Evolutionary conservation across 2,888 invertebrate genomes (phyloP), one percentile per base, ranked within the genome.

Genomic region (Dynastes maya): DNA sequence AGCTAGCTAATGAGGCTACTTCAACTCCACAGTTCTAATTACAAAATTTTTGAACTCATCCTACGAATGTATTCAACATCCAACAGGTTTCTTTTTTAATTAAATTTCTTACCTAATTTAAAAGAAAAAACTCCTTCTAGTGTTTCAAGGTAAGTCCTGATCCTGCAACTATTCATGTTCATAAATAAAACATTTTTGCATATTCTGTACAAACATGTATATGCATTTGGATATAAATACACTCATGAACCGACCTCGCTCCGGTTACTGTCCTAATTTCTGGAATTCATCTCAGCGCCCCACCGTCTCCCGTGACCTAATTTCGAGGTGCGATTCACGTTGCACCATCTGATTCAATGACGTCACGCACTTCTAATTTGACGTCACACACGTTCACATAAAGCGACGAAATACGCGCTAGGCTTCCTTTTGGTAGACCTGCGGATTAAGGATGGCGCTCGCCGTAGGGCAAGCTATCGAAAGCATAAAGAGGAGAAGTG

Each of bases 181-280:
- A 45, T 45, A 45, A 9, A 45, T 45, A 11, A 45, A 45, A 45
- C 11, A 45, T 45, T 6, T 45, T 45, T 45, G 45, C 45, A 45
- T 45, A 45, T 45, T 45, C 45, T 11, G 29, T 65, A 65, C 53
- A 32, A 13, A 65, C 53, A 65, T 22, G 32, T 37, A 3, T 16
- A 49, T 27, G 49, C 16, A 51, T 51, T 29, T 13, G 11, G 8
- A 68, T 68, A 49, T 61, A 74, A 74, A 74, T 74, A 74, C 16
- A 27, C 61, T 6, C 45, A 16, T 74, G 72, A 58, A 58, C 61
- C 82, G 84, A 83, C 84, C 84, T 85, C 84, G 83, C 82, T 82
- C 84, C 85, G 85, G 84, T 83, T 84, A 83, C 82, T 82, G 84
- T 80, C 83, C 84, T 78, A 84, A 79, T 83, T 85, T 81, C 58